phyloP scores from a whole-genome alignment of 2,113 vertebrate genomes.

The Indicator indicator region DNA sequence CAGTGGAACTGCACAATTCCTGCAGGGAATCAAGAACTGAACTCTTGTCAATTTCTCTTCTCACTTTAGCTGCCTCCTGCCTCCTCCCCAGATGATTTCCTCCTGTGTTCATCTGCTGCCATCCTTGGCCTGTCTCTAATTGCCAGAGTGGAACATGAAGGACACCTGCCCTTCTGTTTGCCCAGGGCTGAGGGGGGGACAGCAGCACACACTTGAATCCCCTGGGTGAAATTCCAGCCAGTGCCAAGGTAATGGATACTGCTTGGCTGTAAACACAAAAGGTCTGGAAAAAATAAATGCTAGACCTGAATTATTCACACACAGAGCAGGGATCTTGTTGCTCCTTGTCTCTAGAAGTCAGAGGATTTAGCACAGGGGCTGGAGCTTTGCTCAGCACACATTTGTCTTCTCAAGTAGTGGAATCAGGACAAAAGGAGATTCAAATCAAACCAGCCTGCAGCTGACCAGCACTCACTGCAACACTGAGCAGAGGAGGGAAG shows the following conservation, averaged over 20 bases:
- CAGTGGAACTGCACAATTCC: not conserved
- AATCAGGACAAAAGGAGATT: not conserved
- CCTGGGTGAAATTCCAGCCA: slow-evolving; percentile 76
- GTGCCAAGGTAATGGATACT: slow-evolving; percentile 43
- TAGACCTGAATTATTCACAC: slow-evolving; percentile 75
- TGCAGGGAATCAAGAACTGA: not conserved
- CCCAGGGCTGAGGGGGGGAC: not conserved
- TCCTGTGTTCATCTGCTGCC: not conserved
- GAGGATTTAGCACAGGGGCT: not conserved
- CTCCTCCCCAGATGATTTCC: not conserved
- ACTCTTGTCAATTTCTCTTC: not conserved
- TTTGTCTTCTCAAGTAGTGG: not conserved
- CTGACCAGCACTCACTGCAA: not conserved
- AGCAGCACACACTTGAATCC: slow-evolving; percentile 55
- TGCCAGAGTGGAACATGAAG: not conserved
- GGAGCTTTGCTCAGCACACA: not conserved
- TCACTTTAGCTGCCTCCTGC: not conserved
- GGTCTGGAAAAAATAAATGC: slow-evolving; percentile 63
- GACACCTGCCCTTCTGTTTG: not conserved
- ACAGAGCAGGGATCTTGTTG: slow-evolving; percentile 46
- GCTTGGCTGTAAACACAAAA: slow-evolving; percentile 61
- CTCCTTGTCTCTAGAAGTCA: not conserved
- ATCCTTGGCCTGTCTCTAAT: not conserved
- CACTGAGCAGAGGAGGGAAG: not conserved
- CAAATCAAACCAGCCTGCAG: not conserved